Evolutionary conservation across 1,140 invertebrate species (phyloP), one percentile per base, ranked within the genome.

Genomic region (Cataglyphis hispanica): DNA sequence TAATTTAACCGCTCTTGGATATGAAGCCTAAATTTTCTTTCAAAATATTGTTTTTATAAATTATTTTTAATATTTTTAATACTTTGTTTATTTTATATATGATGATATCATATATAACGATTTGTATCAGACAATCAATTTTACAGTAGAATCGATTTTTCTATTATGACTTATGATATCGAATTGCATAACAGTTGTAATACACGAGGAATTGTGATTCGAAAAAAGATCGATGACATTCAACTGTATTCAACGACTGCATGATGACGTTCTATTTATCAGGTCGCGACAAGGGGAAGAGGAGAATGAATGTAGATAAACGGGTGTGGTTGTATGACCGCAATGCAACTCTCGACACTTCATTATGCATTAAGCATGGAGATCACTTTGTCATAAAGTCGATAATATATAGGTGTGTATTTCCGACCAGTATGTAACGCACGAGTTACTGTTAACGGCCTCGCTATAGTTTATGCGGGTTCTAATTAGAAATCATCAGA

Each of bases 401-500:
- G 27, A 69, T 69, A 80, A 56, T 46, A 56, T 10, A 25, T 43
- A n/a, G 74, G 37, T 56, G 63, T 56, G 63, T 80, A 31, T 67
- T 69, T 31, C 43, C 19, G 31, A n/a, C 31, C 13, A 11, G 1
- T 34, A 19, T n/a, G 46, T 56, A 27, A 11, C n/a, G 31, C 63
- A 10, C 22, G 63, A 40, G n/a, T 27, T 80, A 43, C 63, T 10
- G 31, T 37, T 34, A 27, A 80, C 13, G 27, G 34, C 2, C 16
- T 13, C n/a, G 40, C 25, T 63, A 13, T 22, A 11, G 61, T 66
- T 50, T 16, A 37, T 16, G 50, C 1, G 31, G 64, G 5, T 56
- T 25, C 46, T 69, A 80, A 80, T 80, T 80, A 69, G 50, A 69
- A 69, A 46, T 56, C 50, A 80, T 69, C 31, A 50, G 31, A 10